Evolutionary conservation across 2,888 invertebrate species (phyloP).

Genomic region (Xestia sexstrigata): DNA sequence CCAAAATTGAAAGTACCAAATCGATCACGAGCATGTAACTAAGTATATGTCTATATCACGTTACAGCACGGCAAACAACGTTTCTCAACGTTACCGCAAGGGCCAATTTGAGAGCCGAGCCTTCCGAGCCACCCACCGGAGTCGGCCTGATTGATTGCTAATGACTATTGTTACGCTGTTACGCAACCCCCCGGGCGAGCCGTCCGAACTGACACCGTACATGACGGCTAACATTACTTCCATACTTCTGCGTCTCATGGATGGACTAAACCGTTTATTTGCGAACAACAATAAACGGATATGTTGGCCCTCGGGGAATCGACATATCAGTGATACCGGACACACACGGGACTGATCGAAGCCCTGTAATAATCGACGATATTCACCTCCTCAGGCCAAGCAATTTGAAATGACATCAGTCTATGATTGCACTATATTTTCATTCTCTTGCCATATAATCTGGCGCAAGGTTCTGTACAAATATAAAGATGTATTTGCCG

Average conservation of each 20-base stretch:
- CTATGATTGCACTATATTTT: slow-evolving; percentile 79
- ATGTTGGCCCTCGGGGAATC: slow-evolving; percentile 77
- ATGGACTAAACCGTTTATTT: slow-evolving; percentile 77
- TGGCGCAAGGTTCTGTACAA: slow-evolving; percentile 68
- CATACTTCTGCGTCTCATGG: slow-evolving; percentile 76
- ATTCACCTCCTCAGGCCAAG: slow-evolving; percentile 76
- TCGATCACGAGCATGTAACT: slow-evolving; percentile 71
- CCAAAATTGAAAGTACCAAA: slow-evolving; percentile 72
- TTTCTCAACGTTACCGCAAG: slow-evolving; percentile 78
- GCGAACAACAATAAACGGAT: slow-evolving; percentile 83
- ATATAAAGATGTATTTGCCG: slow-evolving; percentile 72
- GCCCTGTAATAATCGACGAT: slow-evolving; percentile 79
- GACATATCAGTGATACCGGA: slow-evolving; percentile 80
- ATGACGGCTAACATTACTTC: slow-evolving; percentile 80
- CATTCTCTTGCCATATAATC: slow-evolving; percentile 73
- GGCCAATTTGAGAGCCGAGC: slow-evolving; percentile 79
- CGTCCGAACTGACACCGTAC: slow-evolving; percentile 78
- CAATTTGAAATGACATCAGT: slow-evolving; percentile 80
- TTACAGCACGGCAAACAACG: slow-evolving; percentile 65
- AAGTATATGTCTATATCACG: slow-evolving; percentile 61
- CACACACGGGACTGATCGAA: slow-evolving; percentile 76
- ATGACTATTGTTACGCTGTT: slow-evolving; percentile 86
- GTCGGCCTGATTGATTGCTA: slow-evolving; percentile 87
- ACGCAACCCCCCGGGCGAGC: slow-evolving; percentile 79
- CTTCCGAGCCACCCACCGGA: slow-evolving; percentile 79